phyloP scores from a whole-genome alignment of 2,797 vertebrate genomes.

The Mormyrus proboscirostris region DNA sequence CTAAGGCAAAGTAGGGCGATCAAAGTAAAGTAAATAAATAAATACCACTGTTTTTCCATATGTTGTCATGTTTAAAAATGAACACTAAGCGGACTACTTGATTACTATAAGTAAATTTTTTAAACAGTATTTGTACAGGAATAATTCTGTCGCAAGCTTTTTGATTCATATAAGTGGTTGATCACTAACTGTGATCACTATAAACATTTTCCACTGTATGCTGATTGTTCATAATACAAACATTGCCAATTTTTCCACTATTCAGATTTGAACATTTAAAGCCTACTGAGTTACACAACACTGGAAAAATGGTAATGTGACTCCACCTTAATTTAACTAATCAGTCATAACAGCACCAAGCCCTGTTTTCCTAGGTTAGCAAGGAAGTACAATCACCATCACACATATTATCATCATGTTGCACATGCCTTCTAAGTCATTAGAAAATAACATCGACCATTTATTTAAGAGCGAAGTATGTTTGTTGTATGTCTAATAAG shows the following conservation, averaged over 20 bases:
- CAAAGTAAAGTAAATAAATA: not conserved
- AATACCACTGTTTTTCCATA: not conserved
- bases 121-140: not conserved
- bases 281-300: not conserved
- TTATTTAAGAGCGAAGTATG: not conserved
- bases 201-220: not conserved
- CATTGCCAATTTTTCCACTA: not conserved
- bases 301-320: not conserved
- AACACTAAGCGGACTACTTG: not conserved
- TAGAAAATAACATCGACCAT: not conserved
- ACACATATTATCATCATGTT: not conserved
- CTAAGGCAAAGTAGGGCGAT: not conserved
- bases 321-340: not conserved
- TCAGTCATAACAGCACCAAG: not conserved
- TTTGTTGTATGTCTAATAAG: not conserved
- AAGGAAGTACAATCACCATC: not conserved
- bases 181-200: not conserved
- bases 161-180: not conserved
- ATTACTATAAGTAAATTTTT: not conserved
- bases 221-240: not conserved
- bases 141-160: not conserved
- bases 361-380: not conserved
- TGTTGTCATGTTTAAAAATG: not conserved
- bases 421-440: not conserved
- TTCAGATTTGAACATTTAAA: not conserved